phyloP scores from a whole-genome alignment of 2,888 invertebrate genomes.

The Epirrita christyi region DNA sequence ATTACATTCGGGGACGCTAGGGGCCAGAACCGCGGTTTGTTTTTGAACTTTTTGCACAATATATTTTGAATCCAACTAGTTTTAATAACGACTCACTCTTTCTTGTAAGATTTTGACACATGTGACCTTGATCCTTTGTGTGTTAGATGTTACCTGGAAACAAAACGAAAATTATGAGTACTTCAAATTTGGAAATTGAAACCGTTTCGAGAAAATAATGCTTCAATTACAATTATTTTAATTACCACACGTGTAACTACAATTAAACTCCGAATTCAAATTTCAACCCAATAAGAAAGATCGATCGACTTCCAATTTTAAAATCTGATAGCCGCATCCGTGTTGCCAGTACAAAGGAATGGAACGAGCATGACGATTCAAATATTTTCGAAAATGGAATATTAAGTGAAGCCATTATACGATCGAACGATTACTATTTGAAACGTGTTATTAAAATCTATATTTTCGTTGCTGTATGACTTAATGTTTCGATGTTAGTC shows the following conservation, averaged over 20 bases:
- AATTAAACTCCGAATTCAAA: slow-evolving; percentile 64
- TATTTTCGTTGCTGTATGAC: slow-evolving; percentile 41
- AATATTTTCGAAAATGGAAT: slow-evolving; percentile 84
- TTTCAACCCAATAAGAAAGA: slow-evolving; percentile 68
- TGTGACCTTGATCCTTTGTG: slow-evolving; percentile 48
- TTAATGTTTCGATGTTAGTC: slow-evolving; percentile 30
- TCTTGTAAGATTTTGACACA: slow-evolving; percentile 55
- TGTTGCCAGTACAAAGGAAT: slow-evolving; percentile 76
- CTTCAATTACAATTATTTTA: slow-evolving; percentile 45
- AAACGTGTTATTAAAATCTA: slow-evolving; percentile 74
- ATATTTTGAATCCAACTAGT: slow-evolving; percentile 25
- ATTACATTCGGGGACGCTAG: slow-evolving; percentile 56
- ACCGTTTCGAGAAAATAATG: not conserved
- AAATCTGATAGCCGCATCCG: slow-evolving; percentile 78
- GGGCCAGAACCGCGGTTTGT: slow-evolving; percentile 27
- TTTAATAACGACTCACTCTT: slow-evolving; percentile 26
- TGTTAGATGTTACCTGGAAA: slow-evolving; percentile 56
- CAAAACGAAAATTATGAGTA: slow-evolving; percentile 43
- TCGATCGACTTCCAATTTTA: slow-evolving; percentile 79
- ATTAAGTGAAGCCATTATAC: slow-evolving; percentile 82
- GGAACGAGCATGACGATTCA: slow-evolving; percentile 82
- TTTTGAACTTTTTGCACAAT: slow-evolving; percentile 13
- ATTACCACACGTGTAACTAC: slow-evolving; percentile 53
- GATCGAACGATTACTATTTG: slow-evolving; percentile 74
- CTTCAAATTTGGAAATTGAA: not conserved